Conservation (phyloP, 1,140 invertebrate genomes). For the Caligus rogercresseyi region DNA sequence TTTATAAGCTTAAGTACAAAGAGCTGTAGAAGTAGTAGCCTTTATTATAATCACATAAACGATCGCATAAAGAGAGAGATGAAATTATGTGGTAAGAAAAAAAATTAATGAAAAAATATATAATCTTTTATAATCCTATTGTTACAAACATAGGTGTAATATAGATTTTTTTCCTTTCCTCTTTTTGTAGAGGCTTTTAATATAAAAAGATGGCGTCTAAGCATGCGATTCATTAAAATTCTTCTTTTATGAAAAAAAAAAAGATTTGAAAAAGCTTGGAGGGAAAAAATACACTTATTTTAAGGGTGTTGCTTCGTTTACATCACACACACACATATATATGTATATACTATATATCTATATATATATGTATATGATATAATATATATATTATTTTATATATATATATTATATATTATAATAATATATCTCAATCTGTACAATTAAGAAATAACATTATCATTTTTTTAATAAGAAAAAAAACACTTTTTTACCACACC, state of each 20-base stretch:
- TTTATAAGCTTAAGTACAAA: too few species aligned
- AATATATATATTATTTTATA: not conserved
- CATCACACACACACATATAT: too few species aligned
- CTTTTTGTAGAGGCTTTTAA: too few species aligned
- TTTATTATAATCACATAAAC: not conserved
- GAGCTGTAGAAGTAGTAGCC: too few species aligned
- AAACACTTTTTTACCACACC: not conserved
- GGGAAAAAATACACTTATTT: too few species aligned
- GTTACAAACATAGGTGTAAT: not conserved
- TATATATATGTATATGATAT: not conserved
- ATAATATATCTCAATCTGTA: not conserved
- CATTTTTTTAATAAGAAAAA: not conserved
- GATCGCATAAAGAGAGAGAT: not conserved
- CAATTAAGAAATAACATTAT: not conserved
- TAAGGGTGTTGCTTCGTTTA: too few species aligned
- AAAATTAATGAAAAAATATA: too few species aligned
- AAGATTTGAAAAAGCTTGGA: too few species aligned
- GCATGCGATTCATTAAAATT: not conserved
- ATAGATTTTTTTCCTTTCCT: not conserved
- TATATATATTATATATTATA: not conserved
- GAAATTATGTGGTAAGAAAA: not conserved
- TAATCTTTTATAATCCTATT: not conserved
- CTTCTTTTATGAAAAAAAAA: too few species aligned
- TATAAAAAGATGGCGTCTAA: not conserved
- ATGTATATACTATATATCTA: not conserved